Evolutionary conservation across 2,113 vertebrate species (phyloP).

Genomic region (Clarias magur): DNA sequence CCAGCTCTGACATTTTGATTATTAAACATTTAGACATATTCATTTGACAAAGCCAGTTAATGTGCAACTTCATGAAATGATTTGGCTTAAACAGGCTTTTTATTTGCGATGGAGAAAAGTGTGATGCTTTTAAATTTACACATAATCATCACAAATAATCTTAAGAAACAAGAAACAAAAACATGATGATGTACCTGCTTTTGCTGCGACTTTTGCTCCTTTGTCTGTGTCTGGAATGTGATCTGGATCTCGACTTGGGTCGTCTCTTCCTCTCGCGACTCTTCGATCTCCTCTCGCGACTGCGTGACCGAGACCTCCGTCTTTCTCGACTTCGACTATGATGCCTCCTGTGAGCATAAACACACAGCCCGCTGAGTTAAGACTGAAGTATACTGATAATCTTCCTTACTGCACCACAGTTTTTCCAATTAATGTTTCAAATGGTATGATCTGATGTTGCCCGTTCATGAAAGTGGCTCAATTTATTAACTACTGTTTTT

Average conservation of each 20-base stretch:
- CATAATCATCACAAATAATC: slow-evolving; percentile 13
- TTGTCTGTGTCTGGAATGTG: slow-evolving; percentile 87
- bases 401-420: no score
- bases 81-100: not conserved
- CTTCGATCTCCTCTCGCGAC: slow-evolving; percentile 64
- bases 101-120: not conserved
- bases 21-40: not conserved
- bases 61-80: not conserved
- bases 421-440: not conserved
- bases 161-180: not conserved
- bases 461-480: not conserved
- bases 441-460: not conserved
- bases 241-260: slow-evolving; percentile 83
- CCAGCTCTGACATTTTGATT: not conserved
- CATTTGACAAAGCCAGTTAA: not conserved
- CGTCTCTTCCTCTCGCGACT: slow-evolving; percentile 90
- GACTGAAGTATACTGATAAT: not conserved
- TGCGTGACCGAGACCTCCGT: slow-evolving; percentile 83
- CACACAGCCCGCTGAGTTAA: not conserved
- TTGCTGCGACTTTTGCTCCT: slow-evolving; percentile 89
- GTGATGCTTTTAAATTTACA: slow-evolving; percentile 30
- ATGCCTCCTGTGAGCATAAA: slow-evolving; percentile 76
- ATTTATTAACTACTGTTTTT: not conserved
- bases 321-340: slow-evolving; percentile 89
- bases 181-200: slow-evolving; percentile 78